Evolutionary conservation across 2,888 invertebrate species (phyloP), one percentile per base, ranked within the genome.

Genomic region (Cabera pusaria): DNA sequence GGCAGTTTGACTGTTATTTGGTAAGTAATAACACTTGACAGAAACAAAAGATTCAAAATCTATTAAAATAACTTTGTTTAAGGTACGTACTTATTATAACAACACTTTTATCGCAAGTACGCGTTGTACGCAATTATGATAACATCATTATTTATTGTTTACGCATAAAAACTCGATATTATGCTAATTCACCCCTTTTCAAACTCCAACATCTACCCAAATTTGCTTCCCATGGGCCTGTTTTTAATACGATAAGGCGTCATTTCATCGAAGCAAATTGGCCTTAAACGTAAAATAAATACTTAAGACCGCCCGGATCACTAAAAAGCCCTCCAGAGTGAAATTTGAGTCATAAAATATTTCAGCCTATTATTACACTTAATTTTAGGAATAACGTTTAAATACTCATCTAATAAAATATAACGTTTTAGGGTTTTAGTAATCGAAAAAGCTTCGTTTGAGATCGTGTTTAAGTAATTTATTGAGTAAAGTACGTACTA

Each of bases 201-300:
- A n/a, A 14, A 14, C 4, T 28, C 2, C 18, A 19, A 19, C 3
- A 33, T 25, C 19, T 8, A 12, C 10, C 7, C 6, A 25, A 33
- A 19, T 11, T 17, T 23, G 3, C 12, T 3, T 2, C 26, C 22
- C 27, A 17, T 35, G 35, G 16, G 21, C 21, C 17, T 22, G 16
- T 23, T 24, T 12, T 6, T 6, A 17, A 9, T 17, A 17, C 12
- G 27, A 27, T 27, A 35, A 35, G 17, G 16, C 10, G 21, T 7
- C 16, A 22, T 22, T 35, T 27, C n/a, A 35, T 25, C 34, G 18
- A 35, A 22, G 33, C 8, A 35, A 35, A 35, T 27, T 27, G 25
- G 21, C 7, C 27, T 6, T 26, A 16, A 35, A 26, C 34, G 26
- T 35, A 16, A 21, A 27, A 26, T 35, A 34, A 34, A 34, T 35